Base-by-base conservation (phyloP, 2,113 vertebrate genomes). In the Tursiops truncatus region DNA sequence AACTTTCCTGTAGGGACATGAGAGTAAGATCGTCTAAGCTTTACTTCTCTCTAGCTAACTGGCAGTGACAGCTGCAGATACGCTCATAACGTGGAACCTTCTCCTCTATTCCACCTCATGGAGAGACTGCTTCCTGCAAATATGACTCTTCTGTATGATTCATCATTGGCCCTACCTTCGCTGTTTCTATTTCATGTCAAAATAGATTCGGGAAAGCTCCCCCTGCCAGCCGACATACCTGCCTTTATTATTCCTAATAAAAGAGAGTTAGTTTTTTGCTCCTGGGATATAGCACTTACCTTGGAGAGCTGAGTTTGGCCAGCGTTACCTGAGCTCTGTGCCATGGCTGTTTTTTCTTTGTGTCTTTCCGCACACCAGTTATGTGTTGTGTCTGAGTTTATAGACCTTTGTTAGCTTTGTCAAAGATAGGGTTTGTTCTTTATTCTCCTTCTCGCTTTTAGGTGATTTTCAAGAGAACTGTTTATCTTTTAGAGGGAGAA, bases 381-480 rank as follows among this genome's bases (percentile, higher is more conserved):
- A 18, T 1, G 13, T 73, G 36, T 77, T 53, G 10, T 38, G 12
- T 56, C 50, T 76, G 41, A 33, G n/a, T 47, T 87, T 68, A 50
- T 44, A 20, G 13, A 58, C 38, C 65, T 86, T 28, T 17, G n/a
- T 41, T 79, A 91, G 38, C 84, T 88, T 95, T 79, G 76, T 84
- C 65, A 79, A 73, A 88, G 74, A 47, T 4, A 71, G 14, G 25
- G 10, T 86, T 92, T 63, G 25, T 95, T 96, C 83, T 60, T 67
- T 80, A 63, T 81, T 94, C 65, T 93, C 18, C 25, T 71, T 70
- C 1, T 93, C 56, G 21, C 21, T 50, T 83, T 71, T 60, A 23
- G 33, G 38, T 86, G 71, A 89, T 70, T 95, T 97, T 91, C 33
- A 50, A 77, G 74, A 87, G 74, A 91, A 79, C 6, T 44, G 26